Base-by-base conservation (phyloP, 1,140 invertebrate genomes). In the Nebria ingens region DNA sequence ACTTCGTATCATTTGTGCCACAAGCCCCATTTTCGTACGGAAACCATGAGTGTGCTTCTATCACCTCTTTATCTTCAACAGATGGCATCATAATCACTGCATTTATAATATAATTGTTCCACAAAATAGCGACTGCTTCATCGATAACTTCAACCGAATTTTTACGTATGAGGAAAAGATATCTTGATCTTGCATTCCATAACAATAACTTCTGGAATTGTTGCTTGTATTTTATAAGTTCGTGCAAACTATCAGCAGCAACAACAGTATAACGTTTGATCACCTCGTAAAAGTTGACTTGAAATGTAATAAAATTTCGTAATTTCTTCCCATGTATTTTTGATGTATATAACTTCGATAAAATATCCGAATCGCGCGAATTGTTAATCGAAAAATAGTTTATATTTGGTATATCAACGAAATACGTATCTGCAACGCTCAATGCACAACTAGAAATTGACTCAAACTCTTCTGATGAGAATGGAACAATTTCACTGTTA, bases 171-270 rank as follows among this genome's bases (percentile, higher is more conserved):
- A 45, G 2, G 17, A 15, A 58, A 34, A 45, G 55, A 51, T 17
- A 38, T 6, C 2, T 58, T 20, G n/a, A 58, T 42, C 49, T 58
- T 45, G 40, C 54, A 6, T 15, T 23, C 54, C 45, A 58, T 9
- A n/a, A 1, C n/a, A 21, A 20, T n/a, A 58, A 25, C 11, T 58
- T 6, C 3, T 12, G 17, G 4, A 45, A 11, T 17, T 45, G 6
- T 4, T 45, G 6, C 15, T 17, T 45, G 15, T 45, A 45, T 3
- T 4, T 12, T 45, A 45, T 12, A 12, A 45, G 17, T 17, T 45
- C 40, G 15, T 45, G 9, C 15, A 45, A 17, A 45, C 6, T 45
- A 4, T 45, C 40, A 45, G 6, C 6, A 12, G 17, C 15, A 12
- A 45, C 40, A 12, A 45, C 17, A 11, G 40, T 12, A 45, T 11